These are phyloP conservation scores for Schizotus pectinicornis DNA, from an alignment of 2,888 invertebrate species.

Conservation along the genomic window DNA sequence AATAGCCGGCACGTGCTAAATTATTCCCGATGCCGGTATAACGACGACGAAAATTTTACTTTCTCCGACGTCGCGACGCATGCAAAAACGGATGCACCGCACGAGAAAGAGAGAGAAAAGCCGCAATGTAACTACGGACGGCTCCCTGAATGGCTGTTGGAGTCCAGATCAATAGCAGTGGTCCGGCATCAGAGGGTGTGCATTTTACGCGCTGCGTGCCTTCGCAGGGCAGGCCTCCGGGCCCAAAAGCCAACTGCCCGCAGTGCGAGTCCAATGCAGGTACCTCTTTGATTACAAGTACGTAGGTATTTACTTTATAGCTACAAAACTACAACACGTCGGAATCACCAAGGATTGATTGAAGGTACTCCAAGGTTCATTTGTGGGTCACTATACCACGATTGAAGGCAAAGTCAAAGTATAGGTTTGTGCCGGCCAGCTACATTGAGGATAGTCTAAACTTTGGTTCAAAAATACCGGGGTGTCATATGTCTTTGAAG, in stretches of 20 bases:
- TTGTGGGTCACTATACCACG: too few species aligned
- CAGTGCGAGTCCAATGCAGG: too few species aligned
- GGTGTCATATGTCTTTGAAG: too few species aligned
- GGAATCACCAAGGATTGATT: too few species aligned
- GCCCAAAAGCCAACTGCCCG: too few species aligned
- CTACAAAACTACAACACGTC: too few species aligned
- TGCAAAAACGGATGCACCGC: conserved; percentile 31
- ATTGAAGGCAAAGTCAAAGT: too few species aligned
- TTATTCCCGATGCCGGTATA: neutral
- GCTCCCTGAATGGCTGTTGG: conserved; percentile 49
- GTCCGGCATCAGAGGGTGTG: conserved; percentile 44
- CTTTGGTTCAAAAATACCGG: too few species aligned
- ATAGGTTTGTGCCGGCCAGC: too few species aligned
- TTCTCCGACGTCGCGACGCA: conserved; percentile 31
- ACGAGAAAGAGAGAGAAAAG: conserved; percentile 43
- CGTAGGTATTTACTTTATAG: too few species aligned
- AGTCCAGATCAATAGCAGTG: conserved; percentile 51
- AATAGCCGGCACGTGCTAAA: neutral
- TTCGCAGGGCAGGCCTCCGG: neutral
- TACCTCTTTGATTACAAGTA: conserved; percentile 26
- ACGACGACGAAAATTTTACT: conserved; percentile 29
- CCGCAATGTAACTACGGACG: conserved; percentile 46
- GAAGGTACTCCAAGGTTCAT: too few species aligned
- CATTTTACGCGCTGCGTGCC: conserved; percentile 39
- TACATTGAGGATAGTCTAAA: too few species aligned